Conservation (phyloP, 30 jellyfish, hydroid and myxozoan species). For the Chrysaora quinquecirrha region DNA sequence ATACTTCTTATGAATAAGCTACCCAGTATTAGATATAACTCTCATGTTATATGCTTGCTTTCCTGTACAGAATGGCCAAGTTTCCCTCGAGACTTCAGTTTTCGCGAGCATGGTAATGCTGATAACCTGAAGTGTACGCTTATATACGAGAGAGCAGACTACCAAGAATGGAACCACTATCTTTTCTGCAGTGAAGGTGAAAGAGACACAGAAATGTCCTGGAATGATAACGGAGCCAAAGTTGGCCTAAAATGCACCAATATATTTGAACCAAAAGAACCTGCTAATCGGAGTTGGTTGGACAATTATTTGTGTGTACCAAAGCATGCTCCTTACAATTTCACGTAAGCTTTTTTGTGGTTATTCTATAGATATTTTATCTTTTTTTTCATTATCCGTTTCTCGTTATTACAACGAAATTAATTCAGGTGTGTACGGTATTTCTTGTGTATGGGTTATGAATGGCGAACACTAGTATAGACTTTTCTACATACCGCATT, state of each 20-base stretch:
- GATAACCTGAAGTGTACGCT: slow-evolving; percentile 74
- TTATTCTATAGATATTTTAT: too few relatives aligned
- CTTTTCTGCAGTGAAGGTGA: slow-evolving; percentile 95
- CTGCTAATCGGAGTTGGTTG: slow-evolving; percentile 78
- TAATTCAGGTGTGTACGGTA: too few relatives aligned
- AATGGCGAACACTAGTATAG: too few relatives aligned
- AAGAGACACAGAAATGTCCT: slow-evolving; percentile 90
- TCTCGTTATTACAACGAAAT: too few relatives aligned
- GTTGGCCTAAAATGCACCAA: slow-evolving; percentile 92
- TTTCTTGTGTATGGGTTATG: too few relatives aligned
- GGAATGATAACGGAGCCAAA: slow-evolving; percentile 94
- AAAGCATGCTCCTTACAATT: slow-evolving; percentile 87
- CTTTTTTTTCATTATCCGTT: too few relatives aligned
- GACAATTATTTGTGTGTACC: slow-evolving; percentile 94
- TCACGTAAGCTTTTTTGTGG: slow-evolving; percentile 92
- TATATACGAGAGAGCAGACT: slow-evolving; percentile 93
- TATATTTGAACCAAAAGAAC: slow-evolving; percentile 90
- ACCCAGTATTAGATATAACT: too few relatives aligned
- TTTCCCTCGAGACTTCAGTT: slow-evolving; percentile 88
- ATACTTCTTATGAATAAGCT: too few relatives aligned
- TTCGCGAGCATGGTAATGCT: slow-evolving; percentile 32
- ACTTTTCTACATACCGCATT: too few relatives aligned
- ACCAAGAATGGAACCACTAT: slow-evolving; percentile 90
- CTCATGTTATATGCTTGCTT: too few relatives aligned
- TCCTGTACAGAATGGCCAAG: slow-evolving; percentile 88